A percentile compares a stretch with the other conserved stretches of the same genome.
phyloP scores from a whole-genome alignment of 37 sponge, comb jelly and placozoan species.

The Axinella damicornis region DNA sequence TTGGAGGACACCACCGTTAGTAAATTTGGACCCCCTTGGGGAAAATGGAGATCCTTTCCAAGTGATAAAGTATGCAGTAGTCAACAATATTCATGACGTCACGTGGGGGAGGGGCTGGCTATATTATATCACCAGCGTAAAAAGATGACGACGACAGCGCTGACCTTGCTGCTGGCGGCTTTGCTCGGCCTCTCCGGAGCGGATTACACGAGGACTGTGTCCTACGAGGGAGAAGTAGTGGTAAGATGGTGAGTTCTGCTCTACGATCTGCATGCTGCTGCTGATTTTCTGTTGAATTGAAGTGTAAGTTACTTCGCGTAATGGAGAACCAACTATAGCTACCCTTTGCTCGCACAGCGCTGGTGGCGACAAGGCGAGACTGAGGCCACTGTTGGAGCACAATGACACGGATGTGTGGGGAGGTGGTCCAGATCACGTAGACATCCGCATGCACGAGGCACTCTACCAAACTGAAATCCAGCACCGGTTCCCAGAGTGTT shows the following conservation, averaged over 20 bases:
- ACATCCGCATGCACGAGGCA: slow-evolving; percentile 21
- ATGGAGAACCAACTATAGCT: too few species aligned
- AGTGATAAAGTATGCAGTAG: too few species aligned
- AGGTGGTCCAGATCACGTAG: slow-evolving; percentile 12
- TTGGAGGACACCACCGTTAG: too few species aligned
- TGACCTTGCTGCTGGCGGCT: not conserved
- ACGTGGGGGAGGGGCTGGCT: too few species aligned
- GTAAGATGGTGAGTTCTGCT: slow-evolving; percentile 55
- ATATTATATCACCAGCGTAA: too few species aligned
- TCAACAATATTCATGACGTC: too few species aligned
- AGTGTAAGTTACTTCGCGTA: not conserved
- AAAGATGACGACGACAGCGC: not conserved
- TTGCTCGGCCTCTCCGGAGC: slow-evolving; percentile 2
- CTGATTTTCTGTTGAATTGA: too few species aligned
- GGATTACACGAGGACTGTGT: slow-evolving; percentile 37
- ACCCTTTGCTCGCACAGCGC: not conserved
- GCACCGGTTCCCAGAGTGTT: slow-evolving; percentile 22
- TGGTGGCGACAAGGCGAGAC: not conserved
- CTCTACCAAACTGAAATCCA: slow-evolving; percentile 11
- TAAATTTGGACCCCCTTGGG: too few species aligned
- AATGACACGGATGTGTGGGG: slow-evolving; percentile 59
- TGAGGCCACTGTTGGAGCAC: slow-evolving; percentile 24
- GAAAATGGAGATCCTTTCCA: too few species aligned
- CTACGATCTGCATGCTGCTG: too few species aligned
- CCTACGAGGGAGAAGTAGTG: slow-evolving; percentile 49